Evolutionary conservation across 2,888 invertebrate species (phyloP), one percentile per base, ranked within the genome.

Genomic region (Dusona sp.): DNA sequence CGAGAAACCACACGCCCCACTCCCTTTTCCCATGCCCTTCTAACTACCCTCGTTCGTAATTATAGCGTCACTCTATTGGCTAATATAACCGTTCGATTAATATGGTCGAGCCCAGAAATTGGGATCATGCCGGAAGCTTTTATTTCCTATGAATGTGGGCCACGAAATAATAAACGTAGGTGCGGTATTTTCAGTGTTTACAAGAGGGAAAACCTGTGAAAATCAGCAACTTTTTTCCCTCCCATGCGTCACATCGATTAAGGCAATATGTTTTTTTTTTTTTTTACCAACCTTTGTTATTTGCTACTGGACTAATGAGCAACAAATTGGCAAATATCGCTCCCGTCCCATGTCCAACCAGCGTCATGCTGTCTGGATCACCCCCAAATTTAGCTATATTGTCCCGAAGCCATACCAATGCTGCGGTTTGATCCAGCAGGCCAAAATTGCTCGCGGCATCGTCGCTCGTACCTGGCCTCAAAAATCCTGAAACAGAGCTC

Each of bases 311-410:
- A 33, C 99, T 99, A 84, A 99, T 96, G 96, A 99, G 98, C 68
- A 99, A 95, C 88, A 98, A 97, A 94, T 98, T 98, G 89, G 98
- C 98, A 91, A 98, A 97, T 3, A 98, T 98, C 0, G 99, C 99
- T 0, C 99, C 99, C 19, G 98, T 98, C 11, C 98, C 98, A 92
- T 99, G 99, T 0, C 99, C 99, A 95, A 99, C 97, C 75, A 99
- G 94, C 0, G 99, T 99, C 54, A 99, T 97, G 19, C 97, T 96
- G 79, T 96, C 95, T 0, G 97, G 97, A 94, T 99, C 98, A 0
- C 99, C 99, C 42, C 98, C 98, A 92, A 99, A 98, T 65, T 97
- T 97, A 11, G 95, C 97, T 51, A 99, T 98, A 94, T 99, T 99
- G 92, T 98, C 98, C 91, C 97, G 97, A 85, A 99, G 96, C 99